Evolutionary conservation across 2,113 vertebrate species (phyloP).

Genomic region (Chelonoidis abingdonii): DNA sequence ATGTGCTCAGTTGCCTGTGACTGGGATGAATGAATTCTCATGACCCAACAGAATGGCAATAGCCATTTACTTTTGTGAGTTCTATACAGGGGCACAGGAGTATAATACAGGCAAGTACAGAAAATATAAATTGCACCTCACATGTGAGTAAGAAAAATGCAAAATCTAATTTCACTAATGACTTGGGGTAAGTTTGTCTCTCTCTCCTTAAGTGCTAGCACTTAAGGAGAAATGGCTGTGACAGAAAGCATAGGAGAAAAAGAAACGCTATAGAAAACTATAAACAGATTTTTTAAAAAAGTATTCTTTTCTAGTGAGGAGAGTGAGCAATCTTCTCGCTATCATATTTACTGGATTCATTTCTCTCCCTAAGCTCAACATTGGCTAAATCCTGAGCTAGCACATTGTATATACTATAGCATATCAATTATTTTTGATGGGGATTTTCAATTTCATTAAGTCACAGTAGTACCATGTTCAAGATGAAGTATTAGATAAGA

Average conservation of each 20-base stretch:
- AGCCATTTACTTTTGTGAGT: background rate
- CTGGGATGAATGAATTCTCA: background rate
- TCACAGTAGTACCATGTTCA: background rate
- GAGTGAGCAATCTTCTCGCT: background rate
- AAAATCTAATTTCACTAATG: background rate
- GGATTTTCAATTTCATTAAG: background rate
- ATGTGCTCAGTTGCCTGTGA: background rate
- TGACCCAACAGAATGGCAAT: background rate
- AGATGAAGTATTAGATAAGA: background rate
- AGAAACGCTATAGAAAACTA: background rate
- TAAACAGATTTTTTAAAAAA: background rate
- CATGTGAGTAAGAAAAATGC: background rate
- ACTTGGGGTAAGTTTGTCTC: background rate
- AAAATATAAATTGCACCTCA: background rate
- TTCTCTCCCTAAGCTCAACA: background rate
- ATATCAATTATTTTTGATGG: background rate
- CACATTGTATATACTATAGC: accelerated
- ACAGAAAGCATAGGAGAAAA: background rate
- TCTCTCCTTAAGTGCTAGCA: background rate
- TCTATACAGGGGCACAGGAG: background rate
- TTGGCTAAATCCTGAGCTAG: background rate
- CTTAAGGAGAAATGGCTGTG: background rate
- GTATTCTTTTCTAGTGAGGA: accelerated
- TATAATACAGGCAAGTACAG: background rate
- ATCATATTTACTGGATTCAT: background rate